Base-by-base conservation (phyloP, 2,888 invertebrate species). In the Melolontha melolontha region DNA sequence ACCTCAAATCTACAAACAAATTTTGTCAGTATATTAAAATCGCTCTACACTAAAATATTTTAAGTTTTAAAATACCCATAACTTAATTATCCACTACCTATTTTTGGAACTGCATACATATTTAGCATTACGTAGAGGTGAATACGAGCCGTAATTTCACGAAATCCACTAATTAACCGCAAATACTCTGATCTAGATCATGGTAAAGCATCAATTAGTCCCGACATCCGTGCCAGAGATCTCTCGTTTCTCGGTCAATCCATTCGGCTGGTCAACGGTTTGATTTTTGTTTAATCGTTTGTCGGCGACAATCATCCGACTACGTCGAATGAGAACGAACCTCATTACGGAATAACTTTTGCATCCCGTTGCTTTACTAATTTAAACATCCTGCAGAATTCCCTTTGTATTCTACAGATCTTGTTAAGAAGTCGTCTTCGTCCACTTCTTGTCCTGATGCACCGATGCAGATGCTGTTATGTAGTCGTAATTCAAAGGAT, bases 311-410 rank as follows among this genome's bases (percentile, higher is more conserved):
- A 62, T 54, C 54, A 54, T 54, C n/a, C 40, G 40, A 16, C 12
- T 2, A 1, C 1, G 10, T 34, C 8, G 10, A 6, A 2, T 34
- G 34, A 34, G 34, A 34, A 6, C 34, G 51, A 7, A 52, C 47
- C 59, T 62, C 59, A 62, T 62, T 62, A 62, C 47, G 47, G 47
- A 62, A 62, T 62, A 62, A 62, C 59, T 62, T 47, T 62, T 62
- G 47, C 16, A 29, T 34, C 47, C 14, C 59, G 10, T 44, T 47
- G 44, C 44, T 34, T 10, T 6, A 29, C 59, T 62, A 62, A 62
- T 62, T 62, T 62, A 62, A 62, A 62, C 59, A 44, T 47, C 47
- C 34, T 47, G 59, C 44, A 49, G 47, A 62, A 62, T 62, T 47
- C 44, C 59, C 59, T 62, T 62, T 62, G 59, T 62, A 47, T 47